Evolutionary conservation across 2,888 invertebrate species (phyloP).

Genomic region (Eutolmus rufibarbis): DNA sequence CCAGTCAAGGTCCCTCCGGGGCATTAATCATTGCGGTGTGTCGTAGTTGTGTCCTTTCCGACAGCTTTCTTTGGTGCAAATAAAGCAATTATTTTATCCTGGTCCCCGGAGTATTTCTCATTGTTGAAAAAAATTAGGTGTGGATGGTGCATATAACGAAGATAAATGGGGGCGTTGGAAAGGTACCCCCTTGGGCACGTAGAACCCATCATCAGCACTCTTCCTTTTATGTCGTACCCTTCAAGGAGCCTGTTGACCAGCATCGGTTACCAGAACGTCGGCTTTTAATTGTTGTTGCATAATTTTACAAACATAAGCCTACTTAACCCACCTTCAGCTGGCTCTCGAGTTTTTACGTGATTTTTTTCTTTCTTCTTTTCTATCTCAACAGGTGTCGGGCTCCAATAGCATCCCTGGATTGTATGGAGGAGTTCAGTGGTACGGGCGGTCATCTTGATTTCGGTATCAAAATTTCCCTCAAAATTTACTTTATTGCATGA

Average conservation of each 20-base stretch:
- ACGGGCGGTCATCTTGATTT: slow-evolving; percentile 66
- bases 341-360: slow-evolving; percentile 6
- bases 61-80: not conserved
- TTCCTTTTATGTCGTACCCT: not conserved
- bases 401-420: slow-evolving; percentile 90
- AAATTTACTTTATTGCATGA: slow-evolving; percentile 40
- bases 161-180: not conserved
- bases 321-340: slow-evolving; percentile 2
- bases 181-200: not conserved
- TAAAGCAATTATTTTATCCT: slow-evolving; percentile 13
- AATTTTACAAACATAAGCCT: not conserved
- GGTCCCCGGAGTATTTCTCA: not conserved
- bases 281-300: not conserved
- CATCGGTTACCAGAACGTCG: not conserved
- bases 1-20: not conserved
- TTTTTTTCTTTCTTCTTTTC: slow-evolving; percentile 43
- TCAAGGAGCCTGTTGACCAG: slow-evolving; percentile 17
- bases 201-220: not conserved
- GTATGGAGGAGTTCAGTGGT: slow-evolving; percentile 92
- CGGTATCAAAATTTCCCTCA: slow-evolving; percentile 55
- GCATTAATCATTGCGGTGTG: slow-evolving; percentile 5
- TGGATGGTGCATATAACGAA: slow-evolving; percentile 12
- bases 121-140: slow-evolving; percentile 5
- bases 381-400: slow-evolving; percentile 78
- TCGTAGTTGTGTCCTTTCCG: not conserved